Base-by-base conservation (phyloP, 2,797 vertebrate genomes). In the Labeo calbasu region DNA sequence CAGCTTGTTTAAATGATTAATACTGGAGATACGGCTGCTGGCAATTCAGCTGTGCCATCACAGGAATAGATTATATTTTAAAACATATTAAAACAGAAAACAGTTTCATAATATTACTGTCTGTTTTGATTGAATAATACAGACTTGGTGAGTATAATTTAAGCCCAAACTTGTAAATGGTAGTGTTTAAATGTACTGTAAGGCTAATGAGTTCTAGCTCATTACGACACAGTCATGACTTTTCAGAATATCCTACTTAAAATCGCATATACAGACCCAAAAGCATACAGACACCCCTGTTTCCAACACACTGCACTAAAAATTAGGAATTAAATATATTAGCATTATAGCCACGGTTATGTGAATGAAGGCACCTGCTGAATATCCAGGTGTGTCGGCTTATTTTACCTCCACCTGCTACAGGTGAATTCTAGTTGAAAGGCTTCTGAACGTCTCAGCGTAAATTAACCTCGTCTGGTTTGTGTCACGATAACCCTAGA, bases 351-450 rank as follows among this genome's bases (percentile, higher is more conserved):
- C 50, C 28, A 13, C 63, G 43, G 79, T 50, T 70, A 28, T 80
- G 79, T 81, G 80, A 82, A 82, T 65, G 40, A 81, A 15, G 25
- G 32, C 78, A 84, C 84, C 84, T 84, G 87, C 78, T 40, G 48
- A 78, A 43, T 59, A 40, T 55, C 57, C 72, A 85, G 82, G 86
- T 86, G 80, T 66, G 46, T 23, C 69, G 66, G 80, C 65, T 85
- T 80, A 68, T 63, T 50, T 77, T 43, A 83, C 72, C 84, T 68
- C 17, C 84, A 87, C 82, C 88, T 86, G 86, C 70, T 68, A 48
- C 86, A 87, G 88, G 82, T 87, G 82, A 63, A 66, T 32, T 82
- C 73, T 43, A 85, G 72, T 81, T 65, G 50, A 83, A 51, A 83
- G 53, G 59, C 12, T 51, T 15, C 61, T 59, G 50, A n/a, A 72